phyloP scores from a whole-genome alignment of 53 echinoderm and acorn worm genomes.

The Stichopus horrens region DNA sequence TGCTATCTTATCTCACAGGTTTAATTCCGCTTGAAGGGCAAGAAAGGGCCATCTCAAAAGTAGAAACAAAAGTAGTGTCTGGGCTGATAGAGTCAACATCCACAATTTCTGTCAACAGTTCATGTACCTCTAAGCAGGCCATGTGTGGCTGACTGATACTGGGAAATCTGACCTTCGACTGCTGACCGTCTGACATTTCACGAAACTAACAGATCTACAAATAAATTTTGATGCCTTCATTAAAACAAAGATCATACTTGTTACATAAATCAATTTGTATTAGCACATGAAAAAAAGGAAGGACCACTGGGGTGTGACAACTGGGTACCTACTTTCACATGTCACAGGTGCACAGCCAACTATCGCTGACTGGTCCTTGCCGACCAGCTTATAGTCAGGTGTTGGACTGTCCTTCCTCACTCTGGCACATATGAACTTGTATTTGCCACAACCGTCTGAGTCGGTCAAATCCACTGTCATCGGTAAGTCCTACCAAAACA shows the following conservation, averaged over 20 bases:
- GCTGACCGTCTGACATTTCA: too few relatives aligned
- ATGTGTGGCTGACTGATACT: too few relatives aligned
- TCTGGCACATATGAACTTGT: constrained; percentile 42
- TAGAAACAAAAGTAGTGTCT: too few relatives aligned
- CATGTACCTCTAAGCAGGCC: too few relatives aligned
- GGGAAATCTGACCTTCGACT: too few relatives aligned
- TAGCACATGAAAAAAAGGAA: background rate
- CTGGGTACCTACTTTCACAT: constrained; percentile 36
- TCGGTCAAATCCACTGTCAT: constrained; percentile 25
- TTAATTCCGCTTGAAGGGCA: too few relatives aligned
- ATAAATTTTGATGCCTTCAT: too few relatives aligned
- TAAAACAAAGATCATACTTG: background rate
- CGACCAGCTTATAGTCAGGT: constrained; percentile 34
- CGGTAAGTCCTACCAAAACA: background rate
- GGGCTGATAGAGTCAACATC: too few relatives aligned
- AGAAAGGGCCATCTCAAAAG: too few relatives aligned
- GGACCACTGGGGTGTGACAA: background rate
- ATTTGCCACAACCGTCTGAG: constrained; percentile 9
- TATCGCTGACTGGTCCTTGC: constrained; percentile 13
- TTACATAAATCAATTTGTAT: background rate
- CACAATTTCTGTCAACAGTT: too few relatives aligned
- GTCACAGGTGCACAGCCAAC: constrained; percentile 32
- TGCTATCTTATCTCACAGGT: too few relatives aligned
- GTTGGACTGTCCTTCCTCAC: constrained; percentile 26
- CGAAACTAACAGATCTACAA: too few relatives aligned